Base-by-base conservation (phyloP, 1,140 invertebrate genomes). In the Bombus impatiens region DNA sequence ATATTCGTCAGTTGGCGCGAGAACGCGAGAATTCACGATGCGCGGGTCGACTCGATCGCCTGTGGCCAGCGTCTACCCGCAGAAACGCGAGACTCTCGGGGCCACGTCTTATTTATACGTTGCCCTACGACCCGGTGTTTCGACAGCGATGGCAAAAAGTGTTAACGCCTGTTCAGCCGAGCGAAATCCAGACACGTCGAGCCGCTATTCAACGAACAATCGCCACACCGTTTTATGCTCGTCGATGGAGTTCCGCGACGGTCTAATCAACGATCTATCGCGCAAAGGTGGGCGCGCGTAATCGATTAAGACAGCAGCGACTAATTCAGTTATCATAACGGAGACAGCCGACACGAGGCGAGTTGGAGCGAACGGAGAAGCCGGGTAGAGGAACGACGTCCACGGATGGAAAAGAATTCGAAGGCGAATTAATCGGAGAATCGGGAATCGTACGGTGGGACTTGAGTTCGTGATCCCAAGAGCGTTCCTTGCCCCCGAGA, bases 121-220 rank as follows among this genome's bases (percentile, higher is more conserved):
- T 82, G 71, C 71, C 82, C 85, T 89, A 77, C 75, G 89, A 90
- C 87, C 89, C 44, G 62, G 0, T 28, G 74, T 90, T 90, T 89
- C 89, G 89, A 89, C 88, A 87, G 78, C 82, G 68, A 28, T n/a
- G n/a, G 59, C 44, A 82, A 75, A 65, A 90, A 87, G 72, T 32
- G 70, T 82, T 90, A 88, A 90, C 81, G 71, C 79, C 35, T 81
- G 81, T 77, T 77, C 76, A 83, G 74, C 78, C 44, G 53, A 88
- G 80, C 86, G 83, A 71, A 83, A 90, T 90, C 88, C 82, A 84
- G 75, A 89, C 82, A 77, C 81, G 81, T 57, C 59, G 78, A 77
- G 65, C 28, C 37, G 15, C 68, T 59, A 72, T 88, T 47, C 78
- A 80, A 83, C 82, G 10, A 78, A 89, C 47, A 62, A 87, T 86